A percentile compares a stretch with the other conserved stretches of the same genome.
Evolutionary conservation across 2,888 invertebrate species (phyloP).

Genomic region (Eupithecia tripunctaria): DNA sequence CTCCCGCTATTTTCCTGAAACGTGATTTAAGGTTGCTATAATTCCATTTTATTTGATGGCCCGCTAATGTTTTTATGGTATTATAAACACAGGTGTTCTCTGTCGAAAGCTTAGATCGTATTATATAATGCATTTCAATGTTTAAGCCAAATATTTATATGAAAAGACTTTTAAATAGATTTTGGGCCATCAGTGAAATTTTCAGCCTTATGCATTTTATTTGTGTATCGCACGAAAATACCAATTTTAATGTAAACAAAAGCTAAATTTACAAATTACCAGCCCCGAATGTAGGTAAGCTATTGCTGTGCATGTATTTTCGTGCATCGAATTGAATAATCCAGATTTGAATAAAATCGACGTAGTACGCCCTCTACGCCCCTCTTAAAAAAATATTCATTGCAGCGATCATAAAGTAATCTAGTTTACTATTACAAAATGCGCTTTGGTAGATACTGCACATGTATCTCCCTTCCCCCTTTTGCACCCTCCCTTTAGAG

Average conservation of each 20-base stretch:
- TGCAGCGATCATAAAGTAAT: conserved; percentile 61
- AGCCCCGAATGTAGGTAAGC: conserved; percentile 45
- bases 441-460: conserved; percentile 60
- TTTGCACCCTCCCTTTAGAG: conserved; percentile 43
- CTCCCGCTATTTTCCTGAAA: conserved; percentile 68
- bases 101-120: conserved; percentile 55
- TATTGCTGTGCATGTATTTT: conserved; percentile 41
- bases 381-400: conserved; percentile 65
- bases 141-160: conserved; percentile 3
- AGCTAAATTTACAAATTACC: conserved; percentile 49
- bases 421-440: conserved; percentile 68
- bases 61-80: conserved; percentile 27
- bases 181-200: conserved; percentile 55
- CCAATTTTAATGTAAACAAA: conserved; percentile 51
- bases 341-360: conserved; percentile 48
- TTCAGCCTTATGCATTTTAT: conserved; percentile 47
- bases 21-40: conserved; percentile 70
- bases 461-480: conserved; percentile 54
- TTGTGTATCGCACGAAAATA: conserved; percentile 49
- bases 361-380: conserved; percentile 53
- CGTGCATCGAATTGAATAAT: conserved; percentile 37
- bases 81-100: conserved; percentile 56
- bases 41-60: conserved; percentile 34
- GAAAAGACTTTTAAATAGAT: conserved; percentile 21
- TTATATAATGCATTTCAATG: conserved; percentile 55